A percentile compares a stretch with the other conserved stretches of the same genome.
phyloP scores from a whole-genome alignment of 2,797 vertebrate genomes.

The Myotis planiceps region DNA sequence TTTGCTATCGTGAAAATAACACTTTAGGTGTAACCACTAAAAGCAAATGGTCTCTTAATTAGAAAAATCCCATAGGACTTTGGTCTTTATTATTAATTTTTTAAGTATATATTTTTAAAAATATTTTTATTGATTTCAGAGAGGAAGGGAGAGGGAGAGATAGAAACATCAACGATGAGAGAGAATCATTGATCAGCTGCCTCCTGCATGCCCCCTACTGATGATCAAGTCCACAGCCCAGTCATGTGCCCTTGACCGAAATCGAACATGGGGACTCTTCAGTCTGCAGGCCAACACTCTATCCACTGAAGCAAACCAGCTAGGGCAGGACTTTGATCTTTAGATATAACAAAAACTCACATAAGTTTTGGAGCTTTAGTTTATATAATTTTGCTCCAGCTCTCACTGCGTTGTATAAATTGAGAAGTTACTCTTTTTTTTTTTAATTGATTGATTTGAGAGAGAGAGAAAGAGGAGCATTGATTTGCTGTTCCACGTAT shows the following conservation, averaged over 20 bases:
- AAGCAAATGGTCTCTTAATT: slow-evolving; percentile 29
- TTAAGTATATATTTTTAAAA: too few relatives aligned
- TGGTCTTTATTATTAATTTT: not conserved
- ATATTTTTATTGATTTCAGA: too few relatives aligned
- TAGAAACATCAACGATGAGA: too few relatives aligned
- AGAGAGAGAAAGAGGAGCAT: not conserved
- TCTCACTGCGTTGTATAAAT: not conserved
- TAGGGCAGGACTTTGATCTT: not conserved
- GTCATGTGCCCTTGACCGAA: too few relatives aligned
- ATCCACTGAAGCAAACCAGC: too few relatives aligned
- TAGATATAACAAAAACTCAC: not conserved
- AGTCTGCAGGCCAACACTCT: too few relatives aligned
- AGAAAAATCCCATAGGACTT: not conserved
- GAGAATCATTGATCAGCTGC: too few relatives aligned
- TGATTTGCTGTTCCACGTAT: not conserved
- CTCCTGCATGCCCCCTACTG: too few relatives aligned
- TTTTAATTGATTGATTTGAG: not conserved
- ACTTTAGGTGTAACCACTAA: not conserved
- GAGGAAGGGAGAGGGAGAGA: too few relatives aligned
- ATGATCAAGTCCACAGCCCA: too few relatives aligned
- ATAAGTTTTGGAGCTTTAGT: not conserved
- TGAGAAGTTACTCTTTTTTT: not conserved
- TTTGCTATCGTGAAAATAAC: slow-evolving; percentile 53
- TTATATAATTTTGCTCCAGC: slow-evolving; percentile 3
- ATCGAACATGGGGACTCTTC: too few relatives aligned